A percentile compares a stretch with the other conserved stretches of the same genome.
Evolutionary conservation across 2,113 vertebrate species (phyloP).

Genomic region (Psilopogon haemacephalus): DNA sequence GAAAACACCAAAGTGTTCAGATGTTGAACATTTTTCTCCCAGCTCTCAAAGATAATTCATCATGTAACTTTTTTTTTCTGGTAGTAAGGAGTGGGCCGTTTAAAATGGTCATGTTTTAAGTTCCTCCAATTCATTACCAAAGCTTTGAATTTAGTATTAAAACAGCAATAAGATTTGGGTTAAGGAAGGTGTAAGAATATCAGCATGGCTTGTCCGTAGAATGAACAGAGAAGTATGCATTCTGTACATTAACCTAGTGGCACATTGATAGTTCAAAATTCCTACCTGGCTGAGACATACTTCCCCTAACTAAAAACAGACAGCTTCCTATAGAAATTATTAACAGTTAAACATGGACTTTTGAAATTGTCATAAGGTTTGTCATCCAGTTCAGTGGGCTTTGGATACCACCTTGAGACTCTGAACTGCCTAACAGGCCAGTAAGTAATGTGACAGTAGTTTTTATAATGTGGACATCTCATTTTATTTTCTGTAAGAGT

Average conservation of each 20-base stretch:
- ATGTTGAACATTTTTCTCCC: neutral
- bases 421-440: neutral
- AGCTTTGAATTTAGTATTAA: neutral
- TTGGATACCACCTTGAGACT: neutral
- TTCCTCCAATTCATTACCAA: neutral
- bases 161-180: neutral
- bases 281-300: neutral
- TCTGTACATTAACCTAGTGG: neutral
- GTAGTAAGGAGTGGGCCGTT: neutral
- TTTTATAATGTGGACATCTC: neutral
- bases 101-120: neutral
- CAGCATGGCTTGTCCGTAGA: neutral
- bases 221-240: neutral
- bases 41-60: neutral
- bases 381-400: neutral
- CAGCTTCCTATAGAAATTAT: neutral
- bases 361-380: neutral
- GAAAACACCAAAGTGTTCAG: neutral
- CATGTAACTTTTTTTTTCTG: neutral
- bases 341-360: neutral
- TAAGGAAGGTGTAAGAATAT: neutral
- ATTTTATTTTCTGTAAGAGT: neutral
- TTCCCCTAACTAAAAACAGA: neutral
- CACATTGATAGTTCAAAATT: neutral
- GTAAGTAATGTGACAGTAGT: neutral